Percentiles rank a stretch among this genome's conserved stretches.
phyloP scores from a whole-genome alignment of 30 jellyfish, hydroid and myxozoan genomes.

The Nemopilema nomurai region DNA sequence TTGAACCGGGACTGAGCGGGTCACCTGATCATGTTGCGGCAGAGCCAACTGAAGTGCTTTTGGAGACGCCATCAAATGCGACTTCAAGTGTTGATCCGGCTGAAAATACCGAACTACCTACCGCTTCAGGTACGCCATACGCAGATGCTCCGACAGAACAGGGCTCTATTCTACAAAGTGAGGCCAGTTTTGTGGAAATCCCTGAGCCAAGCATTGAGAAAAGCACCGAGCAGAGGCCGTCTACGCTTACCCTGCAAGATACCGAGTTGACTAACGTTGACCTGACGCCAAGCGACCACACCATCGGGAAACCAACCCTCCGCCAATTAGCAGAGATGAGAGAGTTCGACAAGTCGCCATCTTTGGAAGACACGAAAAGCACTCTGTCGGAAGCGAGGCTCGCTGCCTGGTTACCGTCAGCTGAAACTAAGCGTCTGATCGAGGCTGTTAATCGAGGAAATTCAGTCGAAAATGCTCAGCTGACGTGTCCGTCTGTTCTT shows the following conservation, averaged over 20 bases:
- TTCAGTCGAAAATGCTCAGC: constrained; percentile 33
- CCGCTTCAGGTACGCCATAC: not conserved
- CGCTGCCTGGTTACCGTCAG: constrained; percentile 80
- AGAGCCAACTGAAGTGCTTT: not conserved
- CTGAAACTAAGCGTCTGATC: constrained; percentile 54
- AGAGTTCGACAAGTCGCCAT: constrained; percentile 43
- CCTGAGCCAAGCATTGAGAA: constrained; percentile 7
- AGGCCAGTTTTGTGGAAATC: constrained; percentile 21
- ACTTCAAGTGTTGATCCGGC: not conserved
- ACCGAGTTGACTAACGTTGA: constrained; percentile 31
- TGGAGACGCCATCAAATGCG: not conserved
- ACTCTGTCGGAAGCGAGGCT: constrained; percentile 44
- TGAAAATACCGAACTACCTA: not conserved
- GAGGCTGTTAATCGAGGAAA: constrained; percentile 57
- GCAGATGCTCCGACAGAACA: not conserved
- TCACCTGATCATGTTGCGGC: not conserved
- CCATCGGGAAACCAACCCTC: constrained; percentile 59
- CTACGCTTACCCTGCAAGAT: not conserved
- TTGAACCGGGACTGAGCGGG: not conserved
- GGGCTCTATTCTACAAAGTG: not conserved
- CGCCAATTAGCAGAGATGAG: constrained; percentile 63
- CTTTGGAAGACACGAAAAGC: constrained; percentile 44
- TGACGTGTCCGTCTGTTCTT: constrained; percentile 82
- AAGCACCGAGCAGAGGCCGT: constrained; percentile 17
- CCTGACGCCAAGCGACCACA: constrained; percentile 54